A percentile compares a stretch with the other conserved stretches of the same genome.
These are phyloP conservation scores for Tortricodes alternella DNA, from an alignment of 2,888 invertebrate species.

Conservation along the genomic window DNA sequence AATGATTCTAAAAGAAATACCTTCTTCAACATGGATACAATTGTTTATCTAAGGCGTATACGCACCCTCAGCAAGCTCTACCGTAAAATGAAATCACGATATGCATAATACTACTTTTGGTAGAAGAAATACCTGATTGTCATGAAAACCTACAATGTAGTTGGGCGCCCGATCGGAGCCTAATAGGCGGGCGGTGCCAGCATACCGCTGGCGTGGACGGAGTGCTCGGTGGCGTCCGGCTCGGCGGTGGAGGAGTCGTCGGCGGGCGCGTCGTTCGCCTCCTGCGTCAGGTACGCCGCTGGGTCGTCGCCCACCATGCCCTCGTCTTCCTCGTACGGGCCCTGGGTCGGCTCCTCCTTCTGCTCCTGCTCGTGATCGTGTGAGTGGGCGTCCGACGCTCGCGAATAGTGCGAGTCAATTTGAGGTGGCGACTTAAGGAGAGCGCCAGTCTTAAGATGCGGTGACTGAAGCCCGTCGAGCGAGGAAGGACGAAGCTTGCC, in stretches of 20 bases:
- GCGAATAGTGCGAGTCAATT: constrained; percentile 83
- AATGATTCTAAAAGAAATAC: constrained; percentile 54
- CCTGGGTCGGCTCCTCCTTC: constrained; percentile 81
- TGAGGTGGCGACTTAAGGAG: constrained; percentile 81
- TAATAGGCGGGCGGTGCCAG: constrained; percentile 79
- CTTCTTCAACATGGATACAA: constrained; percentile 54
- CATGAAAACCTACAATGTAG: constrained; percentile 35
- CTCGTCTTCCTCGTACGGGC: constrained; percentile 84
- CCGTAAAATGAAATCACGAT: constrained; percentile 52
- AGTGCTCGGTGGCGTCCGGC: constrained; percentile 82
- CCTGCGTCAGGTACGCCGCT: constrained; percentile 71
- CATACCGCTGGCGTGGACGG: constrained; percentile 81
- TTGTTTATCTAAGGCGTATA: constrained; percentile 40
- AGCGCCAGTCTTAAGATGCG: constrained; percentile 74
- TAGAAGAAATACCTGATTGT: constrained; percentile 67
- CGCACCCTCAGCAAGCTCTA: constrained; percentile 60
- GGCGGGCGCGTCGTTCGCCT: constrained; percentile 67
- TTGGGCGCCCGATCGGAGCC: constrained; percentile 56
- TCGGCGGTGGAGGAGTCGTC: constrained; percentile 82
- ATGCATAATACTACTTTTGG: constrained; percentile 80
- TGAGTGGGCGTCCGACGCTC: constrained; percentile 73
- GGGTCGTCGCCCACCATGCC: constrained; percentile 83
- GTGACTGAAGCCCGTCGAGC: constrained; percentile 75
- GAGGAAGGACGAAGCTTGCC: constrained; percentile 79
- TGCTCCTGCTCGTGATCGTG: constrained; percentile 65